Evolutionary conservation across 1,140 invertebrate species (phyloP), one percentile per base, ranked within the genome.

Genomic region (Rhagoletis zephyria): DNA sequence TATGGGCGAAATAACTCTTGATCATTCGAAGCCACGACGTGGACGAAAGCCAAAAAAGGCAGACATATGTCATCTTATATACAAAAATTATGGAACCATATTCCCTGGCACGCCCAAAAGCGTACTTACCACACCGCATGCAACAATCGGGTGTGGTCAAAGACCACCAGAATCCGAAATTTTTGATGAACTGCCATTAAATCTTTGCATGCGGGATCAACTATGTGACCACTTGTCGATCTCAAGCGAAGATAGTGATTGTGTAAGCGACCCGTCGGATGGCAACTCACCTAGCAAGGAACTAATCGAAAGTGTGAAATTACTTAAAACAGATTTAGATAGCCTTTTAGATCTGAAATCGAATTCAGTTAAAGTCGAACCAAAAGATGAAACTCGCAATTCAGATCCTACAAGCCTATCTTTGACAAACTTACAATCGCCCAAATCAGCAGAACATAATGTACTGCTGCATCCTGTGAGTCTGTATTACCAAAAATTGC

Each of bases 11-110:
- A 97, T 97, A 93, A 97, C 97, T 0, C 91, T 97, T 87, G 97
- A 97, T 91, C 97, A 97, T 92, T 96, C 96, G 12, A 96, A 97
- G 89, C 97, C 97, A 0, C 93, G 97, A 56, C 94, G 97, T 88
- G 97, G 97, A 0, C 93, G 97, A 12, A 98, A 98, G 89, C 97
- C 97, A 1, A 97, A 97, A 90, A 97, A 97, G 90, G 97, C 97
- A 0, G 97, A 98, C 90, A 97, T 97, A 88, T 97, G 97, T 89
- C 97, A 97, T 90, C 93, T 98, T n/a, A 97, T 97, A 89, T 97
- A 97, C 90, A 97, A 97, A 89, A 97, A 97, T 91, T 97, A 97
- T 90, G 97, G 97, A 0, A 97, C 96, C 0, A 96, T 97, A n/a
- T 94, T 97, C 42, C 96, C 96, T 0, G 86, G 88, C 70, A 86